Base-by-base conservation (phyloP, 1,140 invertebrate genomes). In the Thaumetopoea pityocampa region DNA sequence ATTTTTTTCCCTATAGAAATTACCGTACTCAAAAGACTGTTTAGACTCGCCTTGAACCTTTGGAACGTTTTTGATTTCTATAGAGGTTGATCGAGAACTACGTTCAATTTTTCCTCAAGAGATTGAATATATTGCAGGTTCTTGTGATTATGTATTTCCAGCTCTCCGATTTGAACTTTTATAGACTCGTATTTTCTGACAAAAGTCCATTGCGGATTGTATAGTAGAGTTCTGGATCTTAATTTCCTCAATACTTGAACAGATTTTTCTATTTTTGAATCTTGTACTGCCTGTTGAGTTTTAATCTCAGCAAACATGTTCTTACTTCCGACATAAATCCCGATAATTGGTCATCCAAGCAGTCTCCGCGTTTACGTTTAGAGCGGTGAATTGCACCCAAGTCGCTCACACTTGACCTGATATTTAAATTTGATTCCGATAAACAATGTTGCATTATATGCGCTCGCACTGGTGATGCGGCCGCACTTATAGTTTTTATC, bases 61-160 rank as follows among this genome's bases (percentile, higher is more conserved):
- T 2, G 51, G 51, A 1, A 54, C 30, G 33, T 48, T 54, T 35
- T 28, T 49, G 8, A 54, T 36, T 42, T 54, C 51, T 1, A 54
- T 1, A 20, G 34, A 49, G 1, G 51, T 43, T 1, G 45, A 40
- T n/a, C 51, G 43, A 4, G 23, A 9, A 6, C 19, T 26, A 5
- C 45, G 36, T 29, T 54, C 6, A 54, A 1, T 19, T 34, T 54
- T 14, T 41, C 23, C 37, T 54, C 45, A 3, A 54, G 12, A 1
- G 10, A 9, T 11, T 44, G 28, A 5, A 44, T 41, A 24, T 44
- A 27, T 26, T 24, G n/a, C 6, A 27, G 4, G 10, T 44, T 26
- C 4, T 42, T 45, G 16, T 29, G 14, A 1, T 15, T 11, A 5
- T 29, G 12, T 5, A n/a, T 15, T n/a, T 29, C 27, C 2, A 16